Evolutionary conservation across 2,888 invertebrate species (phyloP), one percentile per base, ranked within the genome.

Genomic region (Drosophila aldrichi): DNA sequence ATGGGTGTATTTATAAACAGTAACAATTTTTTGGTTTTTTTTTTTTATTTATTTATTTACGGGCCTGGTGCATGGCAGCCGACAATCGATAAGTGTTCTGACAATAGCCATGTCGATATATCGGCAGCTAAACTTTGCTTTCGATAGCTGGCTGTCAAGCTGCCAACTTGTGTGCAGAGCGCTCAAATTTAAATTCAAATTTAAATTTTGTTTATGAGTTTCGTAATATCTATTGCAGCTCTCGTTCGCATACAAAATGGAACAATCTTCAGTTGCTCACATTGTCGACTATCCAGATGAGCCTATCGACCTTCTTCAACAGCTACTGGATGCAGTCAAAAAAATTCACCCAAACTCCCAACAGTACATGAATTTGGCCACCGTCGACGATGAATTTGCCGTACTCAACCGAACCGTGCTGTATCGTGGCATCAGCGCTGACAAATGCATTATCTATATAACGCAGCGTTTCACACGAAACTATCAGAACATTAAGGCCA

Each of bases 381-480:
- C 92, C 18, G 16, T 90, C 18, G 92, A 93, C 66, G 79, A 75
- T 4, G 88, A 92, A 69, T 90, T 83, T 60, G 90, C 90, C 1
- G 88, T 91, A 3, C 78, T 92, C 3, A 92, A 92, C 64, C 92
- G 92, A 0, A 88, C 90, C 0, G 89, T 92, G 5, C 46, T 90
- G 0, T 92, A 86, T 66, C 90, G 92, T 0, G 92, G 92, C 0
- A 71, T 92, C 0, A 75, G 77, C 48, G 51, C 54, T 1, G 86
- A 88, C 34, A 72, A 88, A n/a, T 74, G 51, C 29, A 70, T 93
- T 7, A 77, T 77, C 25, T 92, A 91, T 58, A 83, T 91, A 0
- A 92, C 92, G 2, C 92, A 92, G 56, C 88, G 79, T 3, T 91
- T 87, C 60, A 84, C 89, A 1, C 85, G 87, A 14, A 93, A 93